Percentiles rank a stretch among this genome's conserved stretches.
Evolutionary conservation across 2,888 invertebrate species (phyloP).

Genomic region (Eristalis arbustorum): DNA sequence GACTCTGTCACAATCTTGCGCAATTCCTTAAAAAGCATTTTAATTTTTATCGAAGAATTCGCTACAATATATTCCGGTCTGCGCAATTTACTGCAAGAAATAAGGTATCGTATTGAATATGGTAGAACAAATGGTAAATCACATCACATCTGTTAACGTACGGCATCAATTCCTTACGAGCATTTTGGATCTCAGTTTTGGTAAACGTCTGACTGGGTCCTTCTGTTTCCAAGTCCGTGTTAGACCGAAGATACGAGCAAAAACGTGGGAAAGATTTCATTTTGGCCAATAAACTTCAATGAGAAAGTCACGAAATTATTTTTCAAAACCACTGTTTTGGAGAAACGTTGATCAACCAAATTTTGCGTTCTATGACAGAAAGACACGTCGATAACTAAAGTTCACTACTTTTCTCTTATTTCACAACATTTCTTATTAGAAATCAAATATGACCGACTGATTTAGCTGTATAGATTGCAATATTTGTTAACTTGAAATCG

Average conservation of each 20-base stretch:
- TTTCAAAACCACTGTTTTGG: not conserved
- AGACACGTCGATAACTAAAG: not conserved
- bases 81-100: conserved; percentile 68
- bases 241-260: conserved; percentile 84
- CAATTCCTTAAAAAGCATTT: conserved; percentile 77
- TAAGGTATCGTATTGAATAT: not conserved
- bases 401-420: not conserved
- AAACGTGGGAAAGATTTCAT: conserved; percentile 82
- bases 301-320: not conserved
- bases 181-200: not conserved
- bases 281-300: not conserved
- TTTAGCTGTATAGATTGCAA: not conserved
- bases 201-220: not conserved
- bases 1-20: conserved; percentile 78
- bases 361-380: not conserved
- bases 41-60: conserved; percentile 72
- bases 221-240: conserved; percentile 81
- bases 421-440: not conserved
- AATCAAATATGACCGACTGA: not conserved
- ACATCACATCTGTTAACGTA: not conserved
- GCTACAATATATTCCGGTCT: conserved; percentile 73
- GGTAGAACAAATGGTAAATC: not conserved
- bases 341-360: not conserved
- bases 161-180: not conserved
- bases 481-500: not conserved